Base-by-base conservation (phyloP, 2,888 invertebrate genomes). In the Dicyrtomina minuta region DNA sequence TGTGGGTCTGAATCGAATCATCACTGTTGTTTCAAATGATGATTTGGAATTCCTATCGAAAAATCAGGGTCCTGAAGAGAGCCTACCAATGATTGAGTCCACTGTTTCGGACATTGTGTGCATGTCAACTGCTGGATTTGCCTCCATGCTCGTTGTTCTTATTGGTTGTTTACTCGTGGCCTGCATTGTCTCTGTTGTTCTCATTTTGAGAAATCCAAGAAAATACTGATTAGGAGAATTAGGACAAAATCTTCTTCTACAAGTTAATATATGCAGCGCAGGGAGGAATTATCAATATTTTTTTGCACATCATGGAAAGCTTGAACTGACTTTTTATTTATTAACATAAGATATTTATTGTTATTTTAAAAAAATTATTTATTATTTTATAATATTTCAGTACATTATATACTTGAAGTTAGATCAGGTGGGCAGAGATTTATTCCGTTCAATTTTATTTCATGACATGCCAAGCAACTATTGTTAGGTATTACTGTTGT, bases 81-180 rank as follows among this genome's bases (percentile, higher is more conserved):
- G 68, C 44, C 74, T 75, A 20, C 75, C 75, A 51, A 46, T 78
- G 10, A 66, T 78, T 46, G 75, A 78, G 51, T 68, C 75, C 39
- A 26, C 70, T 12, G 53, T 66, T 15, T 66, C 66, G 60, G 75
- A 77, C 49, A 72, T 78, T 66, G 76, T 78, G 22, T 78, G 78
- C 58, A 78, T 78, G 93, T 93, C 94, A 0, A 93, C 93, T 4
- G 91, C 93, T n/a, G 93, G 94, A 13, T 95, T 95, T 80, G 90
- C 93, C 46, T 90, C 92, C 41, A 92, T 93, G 33, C 84, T 95
- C 33, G 88, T 93, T 62, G 87, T 94, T 58, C 85, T 95, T 26
- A 85, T 95, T 70, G 90, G 89, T 66, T 90, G 94, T 64, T 84
- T 95, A 77, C 84, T 94, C 68, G 88, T 90, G 70, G 93, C 94